These are phyloP conservation scores for Eupleurogrammus muticus DNA, from an alignment of 2,797 vertebrate genomes.

Conservation along the genomic window DNA sequence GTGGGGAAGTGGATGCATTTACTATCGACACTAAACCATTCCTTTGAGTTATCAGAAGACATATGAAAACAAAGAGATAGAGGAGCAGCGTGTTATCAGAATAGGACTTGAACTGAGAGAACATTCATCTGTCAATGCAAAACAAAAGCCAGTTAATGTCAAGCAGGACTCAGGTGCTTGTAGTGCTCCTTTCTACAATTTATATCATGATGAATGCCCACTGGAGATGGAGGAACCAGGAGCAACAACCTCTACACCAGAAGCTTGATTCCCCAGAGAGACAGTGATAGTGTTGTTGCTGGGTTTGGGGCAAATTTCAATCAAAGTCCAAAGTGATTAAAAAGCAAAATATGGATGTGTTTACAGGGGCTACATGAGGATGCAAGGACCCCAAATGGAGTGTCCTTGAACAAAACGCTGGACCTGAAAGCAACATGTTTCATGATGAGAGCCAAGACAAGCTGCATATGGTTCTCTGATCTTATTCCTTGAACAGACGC, in stretches of 20 bases:
- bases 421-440: conserved; percentile 32
- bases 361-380: conserved; percentile 17
- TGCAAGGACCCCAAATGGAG: conserved; percentile 17
- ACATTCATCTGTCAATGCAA: conserved; percentile 46
- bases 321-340: conserved; percentile 17
- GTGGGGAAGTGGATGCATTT: conserved; percentile 53
- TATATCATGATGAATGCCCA: conserved; percentile 10
- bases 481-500: conserved; percentile 39
- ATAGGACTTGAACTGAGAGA: conserved; percentile 15
- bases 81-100: conserved; percentile 17
- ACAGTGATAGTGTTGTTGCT: neutral
- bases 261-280: neutral
- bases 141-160: conserved; percentile 14
- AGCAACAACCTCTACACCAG: neutral
- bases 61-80: conserved; percentile 27
- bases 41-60: conserved; percentile 52
- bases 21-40: conserved; percentile 42
- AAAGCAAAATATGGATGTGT: neutral
- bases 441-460: conserved; percentile 34
- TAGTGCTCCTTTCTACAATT: conserved; percentile 3
- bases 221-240: neutral
- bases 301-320: conserved; percentile 17
- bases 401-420: conserved; percentile 51
- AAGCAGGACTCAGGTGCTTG: conserved; percentile 9
- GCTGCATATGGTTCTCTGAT: conserved; percentile 51